Base-by-base conservation (phyloP, 2,113 vertebrate genomes). In the Rostratula benghalensis region DNA sequence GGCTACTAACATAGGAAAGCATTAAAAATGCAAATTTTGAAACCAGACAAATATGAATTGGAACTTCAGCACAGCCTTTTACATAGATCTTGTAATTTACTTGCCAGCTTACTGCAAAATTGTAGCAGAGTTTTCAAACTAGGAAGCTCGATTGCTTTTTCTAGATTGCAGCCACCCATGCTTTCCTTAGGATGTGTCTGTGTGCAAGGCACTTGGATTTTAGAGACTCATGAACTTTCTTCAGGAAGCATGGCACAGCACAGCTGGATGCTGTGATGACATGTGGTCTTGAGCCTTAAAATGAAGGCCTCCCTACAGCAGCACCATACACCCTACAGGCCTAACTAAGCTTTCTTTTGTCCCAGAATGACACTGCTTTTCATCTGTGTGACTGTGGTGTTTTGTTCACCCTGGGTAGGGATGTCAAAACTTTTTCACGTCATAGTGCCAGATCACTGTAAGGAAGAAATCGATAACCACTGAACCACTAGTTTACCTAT, bases 191-290 rank as follows among this genome's bases (percentile, higher is more conserved):
- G 5, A 17, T 28, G 24, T 6, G 21, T 45, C 12, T 76, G 19
- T 6, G 1, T 53, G 21, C 1, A 3, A 86, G 24, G 17, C 8
- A 18, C 22, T 67, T 1, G 1, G 45, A 22, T 57, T 69, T 65
- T 35, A 73, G 61, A 71, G 33, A 9, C 17, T 65, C 3, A 3
- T 0, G 3, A 69, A 24, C 28, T 20, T 57, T 53, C 22, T 57
- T 61, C 53, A 68, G 61, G 45, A 63, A 24, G 22, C 33, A 28
- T 46, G 46, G n/a, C 6, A 23, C n/a, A 50, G 31, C 5, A 25
- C 39, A 76, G 9, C 20, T 37, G 25, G 22, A 18, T 10, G 6
- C 50, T 76, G 50, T 53, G 57, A 61, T 37, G 37, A 71, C 60
- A 45, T 3, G 22, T 1, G 13, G 30, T 28, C 39, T 23, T 31